A percentile compares a stretch with the other conserved stretches of the same genome.
Evolutionary conservation across 2,797 vertebrate species (phyloP).

Genomic region (Pitangus sulphuratus): DNA sequence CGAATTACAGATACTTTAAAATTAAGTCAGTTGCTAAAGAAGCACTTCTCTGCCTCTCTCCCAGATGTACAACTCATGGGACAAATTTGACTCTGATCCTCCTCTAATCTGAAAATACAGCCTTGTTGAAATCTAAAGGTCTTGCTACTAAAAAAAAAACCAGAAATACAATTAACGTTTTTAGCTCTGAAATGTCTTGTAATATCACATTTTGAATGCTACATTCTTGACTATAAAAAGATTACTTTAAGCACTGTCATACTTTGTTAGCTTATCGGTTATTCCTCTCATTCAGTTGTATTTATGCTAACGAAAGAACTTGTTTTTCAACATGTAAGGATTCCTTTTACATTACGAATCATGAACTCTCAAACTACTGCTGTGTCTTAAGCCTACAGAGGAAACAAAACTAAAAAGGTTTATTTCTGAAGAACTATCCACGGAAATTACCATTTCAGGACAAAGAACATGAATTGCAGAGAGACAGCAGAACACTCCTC

Average conservation of each 20-base stretch:
- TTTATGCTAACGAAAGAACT: neutral
- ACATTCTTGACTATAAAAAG: neutral
- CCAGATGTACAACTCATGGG: accelerated
- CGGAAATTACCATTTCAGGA: neutral
- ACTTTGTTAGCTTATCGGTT: neutral
- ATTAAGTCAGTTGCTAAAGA: neutral
- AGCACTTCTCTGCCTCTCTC: neutral
- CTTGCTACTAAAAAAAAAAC: neutral
- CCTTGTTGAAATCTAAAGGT: neutral
- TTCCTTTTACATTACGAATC: neutral
- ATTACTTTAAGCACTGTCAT: neutral
- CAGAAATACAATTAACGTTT: neutral
- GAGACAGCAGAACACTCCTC: neutral
- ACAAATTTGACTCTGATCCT: neutral
- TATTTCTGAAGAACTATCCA: neutral
- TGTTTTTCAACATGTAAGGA: neutral
- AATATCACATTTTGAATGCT: neutral
- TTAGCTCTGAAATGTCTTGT: neutral
- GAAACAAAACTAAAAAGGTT: neutral
- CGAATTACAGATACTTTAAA: neutral
- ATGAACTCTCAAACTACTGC: neutral
- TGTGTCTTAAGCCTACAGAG: neutral
- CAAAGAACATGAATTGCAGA: neutral
- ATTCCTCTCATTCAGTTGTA: neutral
- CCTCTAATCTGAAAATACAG: neutral